Evolutionary conservation across 2,113 vertebrate species (phyloP).

Genomic region (Vanacampus margaritifer): DNA sequence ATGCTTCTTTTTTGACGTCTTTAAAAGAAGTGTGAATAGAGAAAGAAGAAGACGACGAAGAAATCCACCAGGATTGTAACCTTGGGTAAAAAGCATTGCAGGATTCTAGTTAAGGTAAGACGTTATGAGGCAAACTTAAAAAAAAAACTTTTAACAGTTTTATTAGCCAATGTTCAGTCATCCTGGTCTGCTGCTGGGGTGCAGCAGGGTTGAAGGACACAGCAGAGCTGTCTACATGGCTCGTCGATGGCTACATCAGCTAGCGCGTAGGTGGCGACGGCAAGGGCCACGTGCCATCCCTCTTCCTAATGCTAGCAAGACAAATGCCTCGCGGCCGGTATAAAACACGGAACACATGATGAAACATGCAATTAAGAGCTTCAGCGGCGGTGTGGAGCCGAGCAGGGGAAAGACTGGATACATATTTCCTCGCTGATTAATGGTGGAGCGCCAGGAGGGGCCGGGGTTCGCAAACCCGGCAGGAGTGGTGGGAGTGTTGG

Average conservation of each 20-base stretch:
- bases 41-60: too few relatives aligned
- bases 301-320: conserved; percentile 48
- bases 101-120: too few relatives aligned
- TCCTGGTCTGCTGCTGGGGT: too few relatives aligned
- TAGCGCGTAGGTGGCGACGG: conserved; percentile 25
- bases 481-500: conserved; percentile 50
- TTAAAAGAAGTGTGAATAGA: too few relatives aligned
- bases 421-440: conserved; percentile 71
- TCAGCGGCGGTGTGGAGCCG: conserved; percentile 40
- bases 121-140: too few relatives aligned
- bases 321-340: conserved; percentile 67
- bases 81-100: too few relatives aligned
- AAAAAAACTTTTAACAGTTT: too few relatives aligned
- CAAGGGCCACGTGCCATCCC: conserved; percentile 38
- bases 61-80: too few relatives aligned
- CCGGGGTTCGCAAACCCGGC: conserved; percentile 48
- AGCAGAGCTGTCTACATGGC: conserved; percentile 35
- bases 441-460: conserved; percentile 52
- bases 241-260: conserved; percentile 42
- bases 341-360: conserved; percentile 69
- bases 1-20: too few relatives aligned
- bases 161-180: too few relatives aligned
- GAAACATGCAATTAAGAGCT: conserved; percentile 72
- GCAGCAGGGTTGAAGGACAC: conserved; percentile 52
- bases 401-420: conserved; percentile 45